Conservation (phyloP, 2,113 vertebrate species). For the Smithornis capensis region DNA sequence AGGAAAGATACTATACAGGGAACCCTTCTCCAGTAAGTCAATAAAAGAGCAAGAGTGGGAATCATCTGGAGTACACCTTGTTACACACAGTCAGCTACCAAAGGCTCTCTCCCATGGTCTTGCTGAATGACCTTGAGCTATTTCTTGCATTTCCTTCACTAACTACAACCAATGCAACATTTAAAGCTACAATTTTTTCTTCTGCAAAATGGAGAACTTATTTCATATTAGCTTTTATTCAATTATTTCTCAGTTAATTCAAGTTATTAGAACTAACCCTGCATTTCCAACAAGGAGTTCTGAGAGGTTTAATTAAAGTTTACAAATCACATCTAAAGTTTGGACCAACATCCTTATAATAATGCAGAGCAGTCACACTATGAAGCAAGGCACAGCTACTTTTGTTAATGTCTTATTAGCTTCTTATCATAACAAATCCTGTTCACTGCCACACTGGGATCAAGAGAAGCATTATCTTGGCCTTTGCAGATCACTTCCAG, state of each 20-base stretch:
- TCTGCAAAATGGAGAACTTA: not conserved
- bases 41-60: not conserved
- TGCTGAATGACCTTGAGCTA: slow-evolving; percentile 1
- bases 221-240: slow-evolving; percentile 18
- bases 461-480: not conserved
- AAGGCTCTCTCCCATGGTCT: not conserved
- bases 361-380: not conserved
- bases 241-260: slow-evolving; percentile 38
- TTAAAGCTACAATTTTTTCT: not conserved
- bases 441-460: not conserved
- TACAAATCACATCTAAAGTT: slow-evolving; percentile 41
- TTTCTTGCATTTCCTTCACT: not conserved
- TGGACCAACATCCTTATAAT: not conserved
- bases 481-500: slow-evolving; percentile 7
- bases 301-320: slow-evolving; percentile 44
- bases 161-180: not conserved
- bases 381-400: slow-evolving; percentile 9
- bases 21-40: not conserved
- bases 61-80: not conserved
- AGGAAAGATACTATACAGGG: not conserved
- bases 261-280: not conserved
- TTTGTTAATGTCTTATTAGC: slow-evolving; percentile 20
- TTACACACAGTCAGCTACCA: not conserved
- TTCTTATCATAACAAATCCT: slow-evolving; percentile 45
- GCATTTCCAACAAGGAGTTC: slow-evolving; percentile 6